A percentile compares a stretch with the other conserved stretches of the same genome.
These are phyloP conservation scores for cat (Felis catus) DNA, from an alignment of 2,113 vertebrate genomes.

Conservation along the genomic window DNA sequence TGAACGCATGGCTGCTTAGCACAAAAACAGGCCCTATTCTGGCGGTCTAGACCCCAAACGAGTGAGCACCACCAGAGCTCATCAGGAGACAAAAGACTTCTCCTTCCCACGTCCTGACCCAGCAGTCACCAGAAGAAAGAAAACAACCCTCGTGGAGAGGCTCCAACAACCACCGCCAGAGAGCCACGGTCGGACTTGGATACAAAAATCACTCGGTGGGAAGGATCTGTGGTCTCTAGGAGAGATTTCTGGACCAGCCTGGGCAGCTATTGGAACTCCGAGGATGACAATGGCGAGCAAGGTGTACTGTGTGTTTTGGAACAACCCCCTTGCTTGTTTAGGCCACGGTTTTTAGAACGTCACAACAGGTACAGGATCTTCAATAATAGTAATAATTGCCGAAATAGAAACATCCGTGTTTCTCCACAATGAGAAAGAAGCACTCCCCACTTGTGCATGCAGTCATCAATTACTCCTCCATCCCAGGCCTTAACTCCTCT, in stretches of 20 bases:
- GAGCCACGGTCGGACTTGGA: neutral
- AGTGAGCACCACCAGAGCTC: neutral
- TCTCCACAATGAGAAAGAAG: neutral
- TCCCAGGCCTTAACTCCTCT: neutral
- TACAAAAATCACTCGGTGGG: neutral
- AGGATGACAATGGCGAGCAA: neutral
- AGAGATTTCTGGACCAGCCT: neutral
- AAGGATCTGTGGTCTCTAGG: neutral
- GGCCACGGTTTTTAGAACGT: neutral
- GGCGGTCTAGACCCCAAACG: neutral
- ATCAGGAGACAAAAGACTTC: conserved; percentile 26
- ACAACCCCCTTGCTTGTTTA: neutral
- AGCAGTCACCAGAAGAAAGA: neutral
- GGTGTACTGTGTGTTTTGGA: too few relatives aligned
- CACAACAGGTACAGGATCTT: neutral
- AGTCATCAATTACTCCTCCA: neutral
- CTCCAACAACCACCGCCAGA: neutral
- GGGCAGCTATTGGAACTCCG: neutral
- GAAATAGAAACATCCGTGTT: neutral
- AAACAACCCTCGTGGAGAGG: neutral
- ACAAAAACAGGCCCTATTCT: neutral
- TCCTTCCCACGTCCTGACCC: neutral
- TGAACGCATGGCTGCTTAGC: neutral
- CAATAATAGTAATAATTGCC: neutral
- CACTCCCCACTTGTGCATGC: neutral